Evolutionary conservation across 1,140 invertebrate species (phyloP), one percentile per base, ranked within the genome.

Genomic region (Bacillus rossius): DNA sequence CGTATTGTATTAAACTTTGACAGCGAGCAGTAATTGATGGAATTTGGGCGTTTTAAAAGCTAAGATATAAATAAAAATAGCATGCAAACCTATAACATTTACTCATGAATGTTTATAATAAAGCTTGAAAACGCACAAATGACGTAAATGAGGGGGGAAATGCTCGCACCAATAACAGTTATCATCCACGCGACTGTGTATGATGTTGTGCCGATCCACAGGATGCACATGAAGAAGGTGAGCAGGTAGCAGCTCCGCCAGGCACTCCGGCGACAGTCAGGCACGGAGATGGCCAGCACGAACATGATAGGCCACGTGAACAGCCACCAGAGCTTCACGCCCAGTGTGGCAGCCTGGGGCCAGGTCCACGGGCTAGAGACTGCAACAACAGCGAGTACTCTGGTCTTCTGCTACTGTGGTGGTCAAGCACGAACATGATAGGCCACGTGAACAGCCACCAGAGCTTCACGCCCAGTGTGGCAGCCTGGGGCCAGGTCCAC

Each of bases 401-500:
- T 13, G 10, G 38, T 40, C 38, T 13, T 92, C 86, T 0, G 92
- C 91, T 45, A 92, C 84, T 0, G 89, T 90, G 2, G 86, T 53
- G 65, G 81, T 84, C 4, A 94, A 10, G 77, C 3, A 85, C 10
- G 29, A 89, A 69, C 23, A 82, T 84, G 41, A 89, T 85, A 0
- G 89, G 89, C 84, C 86, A 89, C 0, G 82, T 85, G 1, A 86
- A 19, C 0, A 87, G 25, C 85, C 86, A 92, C 80, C 76, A 86
- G 54, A 75, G 67, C 75, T 79, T 79, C 19, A 3, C 20, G 10
- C 19, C n/a, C 10, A 14, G 26, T 3, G 17, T 17, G 34, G 8
- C 40, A 3, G 25, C 22, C n/a, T 17, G 13, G n/a, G 55, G 47
- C 22, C 40, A 43, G n/a, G 1, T 1, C n/a, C 43, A 50, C n/a